Percentiles rank a stretch among this genome's conserved stretches.
Conservation (phyloP, 2,888 invertebrate genomes). For the Steinernema hermaphroditum region DNA sequence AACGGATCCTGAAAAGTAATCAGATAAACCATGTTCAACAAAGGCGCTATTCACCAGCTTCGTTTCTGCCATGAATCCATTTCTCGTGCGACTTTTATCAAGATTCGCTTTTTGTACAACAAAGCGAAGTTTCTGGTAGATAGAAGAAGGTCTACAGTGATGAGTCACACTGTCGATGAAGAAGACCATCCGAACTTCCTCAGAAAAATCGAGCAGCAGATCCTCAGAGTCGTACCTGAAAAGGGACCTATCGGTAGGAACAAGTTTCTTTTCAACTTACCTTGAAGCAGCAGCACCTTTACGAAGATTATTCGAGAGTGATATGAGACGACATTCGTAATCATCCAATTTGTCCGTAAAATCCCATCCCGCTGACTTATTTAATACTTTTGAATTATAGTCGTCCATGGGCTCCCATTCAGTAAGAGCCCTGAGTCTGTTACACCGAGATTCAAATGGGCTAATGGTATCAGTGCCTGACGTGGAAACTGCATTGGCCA, state of each 20-base stretch:
- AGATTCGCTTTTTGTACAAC: not conserved
- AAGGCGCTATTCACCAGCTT: not conserved
- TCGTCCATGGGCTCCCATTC: not conserved
- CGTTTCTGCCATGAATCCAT: not conserved
- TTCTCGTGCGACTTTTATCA: not conserved
- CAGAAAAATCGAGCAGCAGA: not conserved
- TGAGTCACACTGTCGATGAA: not conserved
- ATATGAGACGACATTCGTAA: not conserved
- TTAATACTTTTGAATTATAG: not conserved
- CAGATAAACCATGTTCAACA: not conserved
- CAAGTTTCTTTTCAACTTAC: too few relatives aligned
- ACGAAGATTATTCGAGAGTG: not conserved
- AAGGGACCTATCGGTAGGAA: too few relatives aligned
- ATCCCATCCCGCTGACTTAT: not conserved
- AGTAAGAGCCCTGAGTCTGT: not conserved
- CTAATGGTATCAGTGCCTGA: not conserved
- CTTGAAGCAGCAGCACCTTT: too few relatives aligned
- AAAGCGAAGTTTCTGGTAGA: not conserved
- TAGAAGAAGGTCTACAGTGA: not conserved
- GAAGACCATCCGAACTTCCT: not conserved
- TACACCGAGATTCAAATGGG: not conserved
- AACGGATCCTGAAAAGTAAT: not conserved
- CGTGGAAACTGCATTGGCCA: too few relatives aligned
- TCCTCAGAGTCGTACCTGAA: not conserved
- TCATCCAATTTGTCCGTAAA: not conserved